Conservation (phyloP, 1,140 invertebrate genomes). For the Whitmania pigra region DNA sequence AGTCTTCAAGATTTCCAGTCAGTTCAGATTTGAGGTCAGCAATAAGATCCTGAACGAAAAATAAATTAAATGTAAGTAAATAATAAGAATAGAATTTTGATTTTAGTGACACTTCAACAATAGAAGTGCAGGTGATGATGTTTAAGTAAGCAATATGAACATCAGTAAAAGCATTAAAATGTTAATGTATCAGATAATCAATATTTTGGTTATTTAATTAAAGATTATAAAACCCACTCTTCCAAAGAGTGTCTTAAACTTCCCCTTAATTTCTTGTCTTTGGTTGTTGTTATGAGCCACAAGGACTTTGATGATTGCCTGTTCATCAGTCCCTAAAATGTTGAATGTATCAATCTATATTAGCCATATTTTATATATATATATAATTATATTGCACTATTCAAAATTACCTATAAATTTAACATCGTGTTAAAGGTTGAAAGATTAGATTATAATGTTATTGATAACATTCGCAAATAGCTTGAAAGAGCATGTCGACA, state of each 20-base stretch:
- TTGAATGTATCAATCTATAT: too few species aligned
- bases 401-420: too few species aligned
- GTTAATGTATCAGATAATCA: too few species aligned
- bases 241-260: constrained; percentile 83
- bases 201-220: too few species aligned
- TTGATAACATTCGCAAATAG: too few species aligned
- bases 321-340: constrained; percentile 62
- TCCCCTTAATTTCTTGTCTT: constrained; percentile 70
- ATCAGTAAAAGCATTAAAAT: not conserved
- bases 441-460: too few species aligned
- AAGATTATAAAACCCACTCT: constrained; percentile 48
- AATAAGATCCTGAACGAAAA: constrained; percentile 31
- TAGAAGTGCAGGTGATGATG: not conserved
- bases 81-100: not conserved
- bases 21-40: constrained; percentile 35
- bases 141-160: too few species aligned
- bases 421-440: too few species aligned
- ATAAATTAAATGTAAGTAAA: not conserved
- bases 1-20: constrained; percentile 35
- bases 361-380: not conserved
- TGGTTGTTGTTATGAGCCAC: constrained; percentile 71
- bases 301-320: constrained; percentile 73
- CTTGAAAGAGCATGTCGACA: too few species aligned
- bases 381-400: too few species aligned
- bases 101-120: not conserved